These are phyloP conservation scores for Hemicrepidius hirtus DNA, from an alignment of 2,888 invertebrate species.

Conservation along the genomic window DNA sequence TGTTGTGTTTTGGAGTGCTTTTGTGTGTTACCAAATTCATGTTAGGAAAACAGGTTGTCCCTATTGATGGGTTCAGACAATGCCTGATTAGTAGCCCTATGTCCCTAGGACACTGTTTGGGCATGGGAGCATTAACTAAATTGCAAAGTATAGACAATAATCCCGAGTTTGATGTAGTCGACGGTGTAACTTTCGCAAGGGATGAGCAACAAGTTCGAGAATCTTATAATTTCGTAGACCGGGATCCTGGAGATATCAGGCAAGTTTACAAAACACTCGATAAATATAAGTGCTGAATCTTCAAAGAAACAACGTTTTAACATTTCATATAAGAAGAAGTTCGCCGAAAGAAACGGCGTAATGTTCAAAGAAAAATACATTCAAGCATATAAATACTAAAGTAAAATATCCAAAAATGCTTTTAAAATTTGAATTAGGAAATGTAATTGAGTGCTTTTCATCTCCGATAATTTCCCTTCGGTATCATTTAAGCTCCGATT, in stretches of 20 bases:
- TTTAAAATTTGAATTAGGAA: neutral
- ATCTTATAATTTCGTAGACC: constrained; percentile 80
- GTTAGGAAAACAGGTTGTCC: constrained; percentile 6
- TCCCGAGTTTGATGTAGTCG: constrained; percentile 80
- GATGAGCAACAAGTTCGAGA: constrained; percentile 81
- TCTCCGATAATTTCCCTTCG: constrained; percentile 19
- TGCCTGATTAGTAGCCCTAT: constrained; percentile 72
- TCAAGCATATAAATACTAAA: neutral
- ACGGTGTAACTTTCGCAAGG: constrained; percentile 78
- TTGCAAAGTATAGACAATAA: constrained; percentile 80
- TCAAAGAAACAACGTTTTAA: neutral
- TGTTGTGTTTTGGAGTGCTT: constrained; percentile 26
- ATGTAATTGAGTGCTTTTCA: neutral
- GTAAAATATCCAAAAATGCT: neutral
- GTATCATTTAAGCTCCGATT: constrained; percentile 11
- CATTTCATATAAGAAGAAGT: too few species aligned
- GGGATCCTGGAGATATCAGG: constrained; percentile 84
- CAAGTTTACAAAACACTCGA: constrained; percentile 67
- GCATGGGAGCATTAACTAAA: constrained; percentile 80
- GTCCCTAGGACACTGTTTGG: constrained; percentile 78
- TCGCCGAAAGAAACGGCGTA: too few species aligned
- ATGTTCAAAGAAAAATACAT: neutral
- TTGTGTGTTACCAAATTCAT: neutral
- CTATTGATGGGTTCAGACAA: constrained; percentile 67
- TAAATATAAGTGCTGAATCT: constrained; percentile 56